These are phyloP conservation scores for Aplysina aerophoba DNA, from an alignment of 37 sponge, comb jelly and placozoan genomes.

Conservation along the genomic window DNA sequence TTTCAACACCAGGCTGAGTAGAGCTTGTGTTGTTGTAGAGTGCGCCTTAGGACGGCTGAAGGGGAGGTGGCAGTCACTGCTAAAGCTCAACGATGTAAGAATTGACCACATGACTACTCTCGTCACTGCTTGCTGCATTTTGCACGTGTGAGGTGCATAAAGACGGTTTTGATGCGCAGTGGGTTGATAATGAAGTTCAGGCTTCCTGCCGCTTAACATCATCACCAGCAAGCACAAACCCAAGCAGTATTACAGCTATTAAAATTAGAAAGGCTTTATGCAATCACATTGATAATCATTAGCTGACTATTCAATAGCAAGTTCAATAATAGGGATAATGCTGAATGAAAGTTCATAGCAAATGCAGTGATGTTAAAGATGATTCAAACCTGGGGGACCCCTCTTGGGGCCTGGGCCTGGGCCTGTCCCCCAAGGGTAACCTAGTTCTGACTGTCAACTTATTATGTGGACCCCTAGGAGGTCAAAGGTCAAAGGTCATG, in stretches of 20 bases:
- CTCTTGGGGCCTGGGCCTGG: no score
- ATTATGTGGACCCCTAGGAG: no score
- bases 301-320: not conserved
- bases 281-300: not conserved
- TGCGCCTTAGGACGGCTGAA: no score
- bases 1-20: not conserved
- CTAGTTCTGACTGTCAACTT: no score
- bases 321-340: no score
- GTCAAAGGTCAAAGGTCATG: no score
- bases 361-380: no score
- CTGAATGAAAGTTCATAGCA: no score
- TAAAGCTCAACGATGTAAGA: not conserved
- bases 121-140: not conserved
- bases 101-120: not conserved
- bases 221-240: not conserved
- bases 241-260: not conserved
- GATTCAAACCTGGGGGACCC: no score
- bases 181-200: not conserved
- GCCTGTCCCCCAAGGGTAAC: no score
- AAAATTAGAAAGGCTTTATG: not conserved
- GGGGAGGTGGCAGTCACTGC: no score
- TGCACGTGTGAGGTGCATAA: constrained; percentile 2
- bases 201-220: not conserved
- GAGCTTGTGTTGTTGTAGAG: no score
- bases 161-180: not conserved